Base-by-base conservation (phyloP, 2,888 invertebrate genomes). In the Spatulosminthurus flaviceps region DNA sequence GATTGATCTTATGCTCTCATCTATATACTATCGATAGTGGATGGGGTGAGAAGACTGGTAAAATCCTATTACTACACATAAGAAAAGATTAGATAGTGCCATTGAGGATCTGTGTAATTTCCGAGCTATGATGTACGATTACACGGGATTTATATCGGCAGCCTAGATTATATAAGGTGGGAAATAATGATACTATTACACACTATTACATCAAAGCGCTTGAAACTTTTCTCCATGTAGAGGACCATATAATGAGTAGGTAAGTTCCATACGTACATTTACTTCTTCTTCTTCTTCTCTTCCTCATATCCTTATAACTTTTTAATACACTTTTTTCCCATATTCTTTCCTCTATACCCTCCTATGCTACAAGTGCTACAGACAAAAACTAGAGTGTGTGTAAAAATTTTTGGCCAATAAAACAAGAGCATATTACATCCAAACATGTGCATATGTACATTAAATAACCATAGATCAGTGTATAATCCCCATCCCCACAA, bases 61-160 rank as follows among this genome's bases (percentile, higher is more conserved):
- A n/a, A 34, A 34, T n/a, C n/a, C 9, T 51, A 51, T 51, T 4
- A 19, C 51, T 51, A 51, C 51, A n/a, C n/a, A n/a, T n/a, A 64
- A 26, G 64, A 16, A 22, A 64, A 26, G 64, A 64, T 22, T 22
- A 64, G 26, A 64, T 11, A 24, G 26, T 64, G 22, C 64, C 13
- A 64, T 24, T 24, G 64, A 24, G 64, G 2, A 64, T 64, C 64
- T 24, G 4, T 22, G 13, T 64, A 26, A 64, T 64, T 24, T 64
- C 26, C 13, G 22, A 24, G 64, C 2, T 64, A 64, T 64, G 26
- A 64, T 51, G 51, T 13, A 51, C 51, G 51, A 51, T 51, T 64
- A 64, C 64, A 64, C n/a, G 64, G 64, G 64, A 64, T 64, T 64
- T 64, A 64, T 26, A 64, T 64, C 64, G 24, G 26, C 64, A 64